A percentile compares a stretch with the other conserved stretches of the same genome.
These are phyloP conservation scores for Acridotheres tristis DNA, from an alignment of 2,797 vertebrate genomes.

Conservation along the genomic window DNA sequence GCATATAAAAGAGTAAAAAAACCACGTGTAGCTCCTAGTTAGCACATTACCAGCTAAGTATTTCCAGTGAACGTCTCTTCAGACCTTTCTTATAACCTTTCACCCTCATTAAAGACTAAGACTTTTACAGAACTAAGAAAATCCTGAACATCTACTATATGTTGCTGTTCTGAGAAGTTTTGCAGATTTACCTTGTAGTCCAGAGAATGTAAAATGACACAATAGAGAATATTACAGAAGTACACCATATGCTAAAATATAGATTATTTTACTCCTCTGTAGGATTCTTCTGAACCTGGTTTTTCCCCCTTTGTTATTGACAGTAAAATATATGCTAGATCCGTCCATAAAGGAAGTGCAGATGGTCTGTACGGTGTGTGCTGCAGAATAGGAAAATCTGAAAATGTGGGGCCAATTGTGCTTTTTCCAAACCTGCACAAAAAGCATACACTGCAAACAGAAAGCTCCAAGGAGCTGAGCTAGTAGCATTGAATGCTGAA, in stretches of 20 bases:
- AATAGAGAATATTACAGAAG: not conserved
- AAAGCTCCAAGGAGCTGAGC: not conserved
- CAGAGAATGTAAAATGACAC: not conserved
- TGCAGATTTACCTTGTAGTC: not conserved
- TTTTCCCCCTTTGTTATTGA: not conserved
- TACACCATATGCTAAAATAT: not conserved
- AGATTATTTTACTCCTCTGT: not conserved
- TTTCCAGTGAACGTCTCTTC: not conserved
- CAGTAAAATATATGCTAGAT: not conserved
- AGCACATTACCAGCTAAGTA: not conserved
- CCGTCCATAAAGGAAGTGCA: not conserved
- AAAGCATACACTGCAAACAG: not conserved
- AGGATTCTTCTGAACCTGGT: not conserved
- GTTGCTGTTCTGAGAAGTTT: not conserved
- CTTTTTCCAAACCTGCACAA: not conserved
- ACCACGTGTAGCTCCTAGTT: not conserved
- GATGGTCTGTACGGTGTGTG: not conserved
- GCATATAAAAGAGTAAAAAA: not conserved
- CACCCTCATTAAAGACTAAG: not conserved
- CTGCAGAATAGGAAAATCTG: not conserved
- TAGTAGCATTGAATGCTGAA: not conserved
- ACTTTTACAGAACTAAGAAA: not conserved
- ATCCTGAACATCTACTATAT: not conserved
- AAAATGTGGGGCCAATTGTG: not conserved
- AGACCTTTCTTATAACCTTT: not conserved